Evolutionary conservation across 1,140 invertebrate species (phyloP).

Genomic region (Thereuonema tuberculata): DNA sequence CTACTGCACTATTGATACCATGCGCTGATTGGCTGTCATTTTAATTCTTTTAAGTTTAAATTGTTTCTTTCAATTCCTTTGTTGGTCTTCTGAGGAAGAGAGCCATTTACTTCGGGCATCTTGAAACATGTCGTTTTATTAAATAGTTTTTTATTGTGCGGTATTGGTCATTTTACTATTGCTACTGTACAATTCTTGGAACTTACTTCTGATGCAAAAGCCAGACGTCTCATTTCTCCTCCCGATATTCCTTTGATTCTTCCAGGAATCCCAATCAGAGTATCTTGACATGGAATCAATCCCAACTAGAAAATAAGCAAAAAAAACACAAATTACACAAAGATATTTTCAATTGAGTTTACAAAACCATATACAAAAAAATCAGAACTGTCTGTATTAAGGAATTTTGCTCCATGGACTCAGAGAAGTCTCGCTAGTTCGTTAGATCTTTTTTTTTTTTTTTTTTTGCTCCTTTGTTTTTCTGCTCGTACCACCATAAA

Average conservation of each 20-base stretch:
- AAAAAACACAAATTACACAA: background rate
- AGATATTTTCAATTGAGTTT: background rate
- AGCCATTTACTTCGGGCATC: no score
- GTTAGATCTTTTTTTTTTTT: no score
- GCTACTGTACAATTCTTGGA: constrained; percentile 10
- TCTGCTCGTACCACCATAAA: no score
- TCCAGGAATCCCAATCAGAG: constrained; percentile 75
- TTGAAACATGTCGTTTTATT: no score
- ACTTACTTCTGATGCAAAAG: constrained; percentile 81
- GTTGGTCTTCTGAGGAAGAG: no score
- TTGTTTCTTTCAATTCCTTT: no score
- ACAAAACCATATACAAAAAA: background rate
- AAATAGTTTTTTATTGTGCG: no score
- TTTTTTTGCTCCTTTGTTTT: no score
- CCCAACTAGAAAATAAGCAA: constrained; percentile 41
- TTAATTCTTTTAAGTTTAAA: no score
- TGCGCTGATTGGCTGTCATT: no score
- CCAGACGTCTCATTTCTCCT: constrained; percentile 84
- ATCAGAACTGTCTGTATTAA: background rate
- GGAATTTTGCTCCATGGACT: background rate
- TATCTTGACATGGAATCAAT: constrained; percentile 44
- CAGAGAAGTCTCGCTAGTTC: background rate
- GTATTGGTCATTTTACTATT: no score
- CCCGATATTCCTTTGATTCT: constrained; percentile 83
- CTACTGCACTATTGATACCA: no score